These are phyloP conservation scores for Triplophysa yarkandensis DNA, from an alignment of 2,797 vertebrate species.

Conservation along the genomic window DNA sequence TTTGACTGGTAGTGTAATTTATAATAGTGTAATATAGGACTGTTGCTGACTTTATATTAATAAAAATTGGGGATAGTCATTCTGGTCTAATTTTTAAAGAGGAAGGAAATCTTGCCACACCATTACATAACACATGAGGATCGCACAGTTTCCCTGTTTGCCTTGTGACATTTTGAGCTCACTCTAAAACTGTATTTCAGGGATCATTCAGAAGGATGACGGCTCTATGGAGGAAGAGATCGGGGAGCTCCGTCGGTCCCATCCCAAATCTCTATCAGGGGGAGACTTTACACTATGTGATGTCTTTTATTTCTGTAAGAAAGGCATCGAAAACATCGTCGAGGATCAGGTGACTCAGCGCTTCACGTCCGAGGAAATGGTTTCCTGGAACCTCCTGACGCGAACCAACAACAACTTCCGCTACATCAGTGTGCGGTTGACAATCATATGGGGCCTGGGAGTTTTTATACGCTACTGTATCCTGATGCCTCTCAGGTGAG, in stretches of 20 bases:
- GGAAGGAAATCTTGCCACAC: constrained; percentile 1
- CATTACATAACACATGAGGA: constrained; percentile 8
- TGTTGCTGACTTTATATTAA: no score
- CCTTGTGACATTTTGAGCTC: background rate
- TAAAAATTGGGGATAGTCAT: no score
- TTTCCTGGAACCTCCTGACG: constrained; percentile 95
- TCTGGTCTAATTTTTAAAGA: constrained; percentile 1
- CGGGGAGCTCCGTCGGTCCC: constrained; percentile 68
- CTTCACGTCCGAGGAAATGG: constrained; percentile 95
- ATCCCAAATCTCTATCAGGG: constrained; percentile 52
- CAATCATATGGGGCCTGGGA: constrained; percentile 88
- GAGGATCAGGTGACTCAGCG: constrained; percentile 94
- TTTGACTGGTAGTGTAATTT: no score
- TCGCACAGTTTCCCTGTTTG: background rate
- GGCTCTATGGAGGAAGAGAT: constrained; percentile 91
- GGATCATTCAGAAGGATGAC: constrained; percentile 86
- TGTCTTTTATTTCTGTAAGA: constrained; percentile 88
- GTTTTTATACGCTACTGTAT: constrained; percentile 87
- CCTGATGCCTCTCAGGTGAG: constrained; percentile 89
- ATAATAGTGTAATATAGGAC: no score
- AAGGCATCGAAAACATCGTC: constrained; percentile 89
- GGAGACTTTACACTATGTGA: constrained; percentile 86
- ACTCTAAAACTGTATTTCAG: constrained; percentile 62
- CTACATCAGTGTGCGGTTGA: constrained; percentile 90
- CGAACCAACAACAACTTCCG: constrained; percentile 92